A percentile compares a stretch with the other conserved stretches of the same genome.
Conservation (phyloP, 2,113 vertebrate species). For the Cyanocitta stelleri region DNA sequence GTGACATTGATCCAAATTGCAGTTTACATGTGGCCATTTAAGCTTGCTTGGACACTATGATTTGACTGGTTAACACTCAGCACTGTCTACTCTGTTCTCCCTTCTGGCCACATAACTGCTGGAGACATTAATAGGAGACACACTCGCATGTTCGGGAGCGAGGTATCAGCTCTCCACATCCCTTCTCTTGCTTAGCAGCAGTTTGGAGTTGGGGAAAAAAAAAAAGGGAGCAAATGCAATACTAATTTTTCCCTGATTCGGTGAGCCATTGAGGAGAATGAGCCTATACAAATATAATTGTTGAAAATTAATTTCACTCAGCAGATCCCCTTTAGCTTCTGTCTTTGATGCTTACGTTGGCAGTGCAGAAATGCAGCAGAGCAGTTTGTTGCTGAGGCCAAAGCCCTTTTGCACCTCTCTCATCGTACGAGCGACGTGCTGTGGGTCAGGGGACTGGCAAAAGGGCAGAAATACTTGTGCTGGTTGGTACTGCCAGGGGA, state of each 20-base stretch:
- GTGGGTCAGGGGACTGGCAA: accelerated
- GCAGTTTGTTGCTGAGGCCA: neutral
- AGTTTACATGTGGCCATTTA: neutral
- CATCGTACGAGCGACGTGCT: accelerated
- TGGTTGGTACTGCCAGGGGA: neutral
- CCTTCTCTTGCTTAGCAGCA: neutral
- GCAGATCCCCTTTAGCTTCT: neutral
- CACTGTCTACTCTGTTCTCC: conserved; percentile 5
- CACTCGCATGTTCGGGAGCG: accelerated
- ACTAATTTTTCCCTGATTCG: neutral
- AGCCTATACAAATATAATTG: neutral
- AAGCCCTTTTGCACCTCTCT: neutral
- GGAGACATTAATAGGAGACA: neutral
- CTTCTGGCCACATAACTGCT: neutral
- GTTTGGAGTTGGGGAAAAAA: neutral
- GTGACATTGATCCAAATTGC: conserved; percentile 45
- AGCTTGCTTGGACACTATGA: neutral
- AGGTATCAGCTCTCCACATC: neutral
- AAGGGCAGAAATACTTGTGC: neutral
- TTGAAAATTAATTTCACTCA: neutral
- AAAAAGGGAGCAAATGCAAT: neutral
- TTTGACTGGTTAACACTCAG: conserved; percentile 33
- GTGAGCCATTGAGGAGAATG: neutral
- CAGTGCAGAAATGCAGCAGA: neutral
- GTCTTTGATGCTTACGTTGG: accelerated